These are phyloP conservation scores for Tiphia femorata DNA, from an alignment of 2,888 invertebrate species.

Conservation along the genomic window DNA sequence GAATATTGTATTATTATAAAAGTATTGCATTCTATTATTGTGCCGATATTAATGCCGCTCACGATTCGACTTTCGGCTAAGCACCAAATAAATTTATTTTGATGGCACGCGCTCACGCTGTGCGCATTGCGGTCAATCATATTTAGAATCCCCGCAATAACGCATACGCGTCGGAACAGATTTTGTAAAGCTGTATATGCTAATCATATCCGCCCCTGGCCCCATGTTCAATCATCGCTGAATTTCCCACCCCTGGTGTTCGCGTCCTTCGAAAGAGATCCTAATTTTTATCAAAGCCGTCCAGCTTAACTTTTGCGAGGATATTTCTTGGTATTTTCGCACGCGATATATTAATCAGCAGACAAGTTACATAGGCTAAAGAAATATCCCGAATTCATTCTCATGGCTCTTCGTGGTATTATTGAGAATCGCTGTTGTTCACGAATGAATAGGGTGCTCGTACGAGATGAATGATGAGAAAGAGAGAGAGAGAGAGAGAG, in stretches of 20 bases:
- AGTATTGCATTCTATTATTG: conserved; percentile 36
- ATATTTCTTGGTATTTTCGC: conserved; percentile 68
- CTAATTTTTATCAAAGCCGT: conserved; percentile 69
- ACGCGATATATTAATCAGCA: conserved; percentile 56
- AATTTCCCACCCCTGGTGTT: conserved; percentile 41
- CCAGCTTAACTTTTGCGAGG: conserved; percentile 67
- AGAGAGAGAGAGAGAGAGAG: background rate
- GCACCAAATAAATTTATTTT: conserved; percentile 39
- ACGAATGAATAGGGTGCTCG: conserved; percentile 19
- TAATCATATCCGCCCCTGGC: background rate
- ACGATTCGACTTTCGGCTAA: conserved; percentile 37
- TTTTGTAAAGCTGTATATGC: conserved; percentile 6
- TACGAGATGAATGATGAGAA: background rate
- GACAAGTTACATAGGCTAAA: conserved; percentile 45
- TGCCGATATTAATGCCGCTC: conserved; percentile 43
- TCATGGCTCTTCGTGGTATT: conserved; percentile 13
- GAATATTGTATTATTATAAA: conserved; percentile 25
- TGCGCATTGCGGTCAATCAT: background rate
- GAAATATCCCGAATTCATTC: conserved; percentile 36
- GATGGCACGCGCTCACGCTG: too few species aligned
- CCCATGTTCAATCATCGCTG: background rate
- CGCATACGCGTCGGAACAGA: background rate
- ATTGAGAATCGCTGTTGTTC: conserved; percentile 23
- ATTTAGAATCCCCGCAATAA: too few species aligned
- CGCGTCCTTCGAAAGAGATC: conserved; percentile 64